Evolutionary conservation across 1,140 invertebrate genomes (phyloP).

Genomic region (Drosophila ambigua): DNA sequence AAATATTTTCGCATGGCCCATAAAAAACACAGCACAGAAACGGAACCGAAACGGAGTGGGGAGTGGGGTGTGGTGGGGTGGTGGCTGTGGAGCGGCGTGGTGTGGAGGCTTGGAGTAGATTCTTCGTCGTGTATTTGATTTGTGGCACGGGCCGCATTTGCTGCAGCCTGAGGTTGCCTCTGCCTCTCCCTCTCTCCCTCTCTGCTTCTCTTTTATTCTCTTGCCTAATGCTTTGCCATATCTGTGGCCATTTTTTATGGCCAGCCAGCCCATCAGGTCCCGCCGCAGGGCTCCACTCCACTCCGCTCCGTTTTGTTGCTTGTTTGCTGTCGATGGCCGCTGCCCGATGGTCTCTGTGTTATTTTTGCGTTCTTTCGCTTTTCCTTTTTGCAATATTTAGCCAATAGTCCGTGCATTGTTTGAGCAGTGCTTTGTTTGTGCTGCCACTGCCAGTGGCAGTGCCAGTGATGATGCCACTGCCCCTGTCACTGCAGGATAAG

Average conservation of each 20-base stretch:
- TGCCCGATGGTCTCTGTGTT: slow-evolving; percentile 14
- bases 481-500: slow-evolving; percentile 30
- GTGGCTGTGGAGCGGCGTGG: neutral
- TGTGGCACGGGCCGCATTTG: slow-evolving; percentile 34
- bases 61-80: no score
- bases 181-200: neutral
- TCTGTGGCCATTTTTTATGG: slow-evolving; percentile 34
- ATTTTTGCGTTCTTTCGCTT: neutral
- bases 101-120: slow-evolving; percentile 7
- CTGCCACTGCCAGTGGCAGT: neutral
- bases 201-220: neutral
- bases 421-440: slow-evolving; percentile 64
- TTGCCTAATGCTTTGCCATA: neutral
- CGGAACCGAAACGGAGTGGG: neutral
- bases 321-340: slow-evolving; percentile 22
- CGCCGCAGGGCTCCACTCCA: slow-evolving; percentile 20
- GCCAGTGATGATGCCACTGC: no score
- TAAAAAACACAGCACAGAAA: slow-evolving; percentile 44
- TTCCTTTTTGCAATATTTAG: slow-evolving; percentile 68
- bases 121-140: slow-evolving; percentile 34
- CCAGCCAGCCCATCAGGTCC: slow-evolving; percentile 31
- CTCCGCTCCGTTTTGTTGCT: slow-evolving; percentile 4
- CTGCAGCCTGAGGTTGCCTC: slow-evolving; percentile 37
- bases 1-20: slow-evolving; percentile 72
- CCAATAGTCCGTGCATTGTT: slow-evolving; percentile 75